A percentile compares a stretch with the other conserved stretches of the same genome.
phyloP scores from a whole-genome alignment of 1,140 invertebrate species.

The Bombus vancouverensis region DNA sequence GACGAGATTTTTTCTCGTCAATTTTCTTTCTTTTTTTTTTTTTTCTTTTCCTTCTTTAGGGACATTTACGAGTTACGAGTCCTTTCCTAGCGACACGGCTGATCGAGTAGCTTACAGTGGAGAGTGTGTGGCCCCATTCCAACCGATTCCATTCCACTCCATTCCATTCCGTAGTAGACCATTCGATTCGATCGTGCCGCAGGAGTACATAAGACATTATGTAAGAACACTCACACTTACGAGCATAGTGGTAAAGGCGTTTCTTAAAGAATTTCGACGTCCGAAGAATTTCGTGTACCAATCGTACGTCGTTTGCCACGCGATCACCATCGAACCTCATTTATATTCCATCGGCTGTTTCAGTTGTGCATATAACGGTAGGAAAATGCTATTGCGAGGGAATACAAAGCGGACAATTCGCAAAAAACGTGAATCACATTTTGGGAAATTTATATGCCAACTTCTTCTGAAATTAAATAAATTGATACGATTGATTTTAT shows the following conservation, averaged over 20 bases:
- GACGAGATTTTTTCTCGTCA: background rate
- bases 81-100: constrained; percentile 17
- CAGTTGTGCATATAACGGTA: constrained; percentile 11
- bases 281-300: constrained; percentile 42
- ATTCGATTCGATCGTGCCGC: constrained; percentile 39
- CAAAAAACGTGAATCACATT: background rate
- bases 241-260: constrained; percentile 31
- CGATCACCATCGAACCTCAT: background rate
- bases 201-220: constrained; percentile 43
- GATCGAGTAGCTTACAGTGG: constrained; percentile 20
- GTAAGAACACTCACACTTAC: constrained; percentile 32
- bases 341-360: constrained; percentile 6
- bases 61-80: background rate
- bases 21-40: background rate
- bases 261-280: constrained; percentile 29
- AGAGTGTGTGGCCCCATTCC: constrained; percentile 57
- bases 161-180: constrained; percentile 48
- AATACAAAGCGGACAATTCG: background rate
- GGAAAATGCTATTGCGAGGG: background rate
- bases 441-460: background rate
- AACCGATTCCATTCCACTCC: constrained; percentile 32
- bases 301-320: constrained; percentile 25
- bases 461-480: background rate
- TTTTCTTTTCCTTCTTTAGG: background rate
- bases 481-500: background rate